Evolutionary conservation across 2,888 invertebrate genomes (phyloP), one percentile per base, ranked within the genome.

Genomic region (Phortica okadai): DNA sequence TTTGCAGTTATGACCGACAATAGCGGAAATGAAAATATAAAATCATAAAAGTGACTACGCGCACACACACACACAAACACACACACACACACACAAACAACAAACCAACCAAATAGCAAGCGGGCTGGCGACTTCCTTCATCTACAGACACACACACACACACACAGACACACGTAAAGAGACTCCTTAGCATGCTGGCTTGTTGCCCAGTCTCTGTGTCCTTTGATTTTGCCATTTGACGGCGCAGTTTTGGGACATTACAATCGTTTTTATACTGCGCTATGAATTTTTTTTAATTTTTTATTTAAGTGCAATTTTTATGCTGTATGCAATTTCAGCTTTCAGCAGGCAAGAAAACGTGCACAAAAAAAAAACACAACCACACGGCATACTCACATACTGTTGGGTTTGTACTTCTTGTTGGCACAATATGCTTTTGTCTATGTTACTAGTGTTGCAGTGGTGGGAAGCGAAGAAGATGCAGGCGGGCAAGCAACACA

Each of bases 11-110:
- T 85, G 84, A 82, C 78, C 78, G 76, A 83, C 81, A 80, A 80
- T 76, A 81, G 82, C 83, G 86, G 88, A 87, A 88, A 86, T 86
- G 87, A 84, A 88, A 86, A 84, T 84, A 81, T 82, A 83, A 86
- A 84, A 76, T 84, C 88, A 83, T 84, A 85, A 82, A 85, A 84
- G 76, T 84, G 80, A 50, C 79, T 11, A 3, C 50, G 50, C 50
- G 21, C 58, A 76, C 33, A 33, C 33, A 33, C 2, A 33, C 33
- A 33, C 58, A 76, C 33, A 33, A 1, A 33, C 2, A 33, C 33
- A 33, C 21, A 21, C 1, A 50, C 50, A 50, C 14, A 50, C 8
- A 56, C 33, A 33, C 33, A 33, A 33, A 33, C 33, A 33, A 21
- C 21, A 6, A 58, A 16, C n/a, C 16, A 1, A 6, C 21, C 11